Conservation (phyloP, 1,140 invertebrate genomes). For the Conopomorpha cramerella region DNA sequence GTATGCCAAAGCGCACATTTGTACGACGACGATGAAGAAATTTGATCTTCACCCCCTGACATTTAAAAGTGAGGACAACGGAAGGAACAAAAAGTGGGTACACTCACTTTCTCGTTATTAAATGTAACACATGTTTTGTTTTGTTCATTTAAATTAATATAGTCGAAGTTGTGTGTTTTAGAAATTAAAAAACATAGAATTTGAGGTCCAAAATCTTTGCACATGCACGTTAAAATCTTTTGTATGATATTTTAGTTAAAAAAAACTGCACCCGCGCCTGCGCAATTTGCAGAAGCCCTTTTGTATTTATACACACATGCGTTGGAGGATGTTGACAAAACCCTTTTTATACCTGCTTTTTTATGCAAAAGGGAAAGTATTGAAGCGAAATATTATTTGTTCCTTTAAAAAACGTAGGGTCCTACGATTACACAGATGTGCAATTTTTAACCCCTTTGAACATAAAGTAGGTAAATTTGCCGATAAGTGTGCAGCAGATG, state of each 20-base stretch:
- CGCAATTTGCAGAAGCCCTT: no score
- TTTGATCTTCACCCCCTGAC: slow-evolving; percentile 43
- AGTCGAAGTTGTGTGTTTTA: no score
- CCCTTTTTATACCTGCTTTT: slow-evolving; percentile 28
- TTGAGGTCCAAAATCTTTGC: no score
- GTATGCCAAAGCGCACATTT: slow-evolving; percentile 9
- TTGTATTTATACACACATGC: no score
- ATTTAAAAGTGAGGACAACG: slow-evolving; percentile 51
- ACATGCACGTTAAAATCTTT: no score
- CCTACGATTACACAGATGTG: no score
- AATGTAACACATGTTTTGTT: slow-evolving; percentile 36
- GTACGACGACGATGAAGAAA: slow-evolving; percentile 16
- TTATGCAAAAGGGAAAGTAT: slow-evolving; percentile 30
- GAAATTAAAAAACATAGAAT: no score
- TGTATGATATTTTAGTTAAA: no score
- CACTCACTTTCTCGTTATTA: slow-evolving; percentile 47
- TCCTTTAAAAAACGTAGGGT: no score
- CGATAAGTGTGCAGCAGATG: no score
- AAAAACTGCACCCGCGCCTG: no score
- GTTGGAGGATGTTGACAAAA: slow-evolving; percentile 42
- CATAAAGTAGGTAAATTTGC: no score
- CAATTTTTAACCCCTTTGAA: slow-evolving; percentile 13
- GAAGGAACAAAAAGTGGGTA: slow-evolving; percentile 52
- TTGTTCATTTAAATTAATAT: slow-evolving; percentile 12
- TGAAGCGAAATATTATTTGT: slow-evolving; percentile 28